Conservation (phyloP, 2,888 invertebrate species). For the Axea sp. region DNA sequence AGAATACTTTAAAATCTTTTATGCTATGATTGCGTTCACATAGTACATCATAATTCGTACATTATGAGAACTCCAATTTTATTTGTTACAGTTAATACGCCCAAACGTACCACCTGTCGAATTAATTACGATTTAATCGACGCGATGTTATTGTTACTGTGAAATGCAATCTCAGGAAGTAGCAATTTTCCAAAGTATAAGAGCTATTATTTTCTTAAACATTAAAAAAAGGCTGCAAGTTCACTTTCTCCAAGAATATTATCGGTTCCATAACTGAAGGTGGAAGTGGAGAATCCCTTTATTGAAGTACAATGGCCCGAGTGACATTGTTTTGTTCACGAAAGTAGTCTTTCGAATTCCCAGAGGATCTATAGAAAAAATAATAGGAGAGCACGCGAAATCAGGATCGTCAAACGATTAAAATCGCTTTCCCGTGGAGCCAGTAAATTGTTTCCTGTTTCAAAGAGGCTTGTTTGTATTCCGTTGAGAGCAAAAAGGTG, state of each 20-base stretch:
- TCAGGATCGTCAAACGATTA: constrained; percentile 65
- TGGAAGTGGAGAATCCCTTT: constrained; percentile 43
- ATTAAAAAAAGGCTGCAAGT: constrained; percentile 28
- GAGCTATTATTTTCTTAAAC: constrained; percentile 43
- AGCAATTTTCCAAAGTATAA: constrained; percentile 43
- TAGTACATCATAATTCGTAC: too few relatives aligned
- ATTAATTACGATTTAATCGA: constrained; percentile 47
- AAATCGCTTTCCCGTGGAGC: constrained; percentile 70
- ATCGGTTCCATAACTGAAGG: constrained; percentile 54
- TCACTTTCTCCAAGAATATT: constrained; percentile 59
- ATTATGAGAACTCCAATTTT: constrained; percentile 38
- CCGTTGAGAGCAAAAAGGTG: constrained; percentile 51
- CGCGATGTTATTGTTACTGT: constrained; percentile 41
- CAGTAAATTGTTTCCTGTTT: constrained; percentile 66
- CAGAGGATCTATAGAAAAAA: constrained; percentile 60
- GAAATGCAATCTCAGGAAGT: constrained; percentile 46
- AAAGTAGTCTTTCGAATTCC: constrained; percentile 62
- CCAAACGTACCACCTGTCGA: constrained; percentile 6
- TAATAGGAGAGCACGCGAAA: constrained; percentile 61
- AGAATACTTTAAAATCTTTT: constrained; percentile 12
- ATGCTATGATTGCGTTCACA: neutral
- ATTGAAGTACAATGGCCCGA: constrained; percentile 54
- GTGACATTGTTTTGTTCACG: constrained; percentile 63
- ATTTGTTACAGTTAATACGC: constrained; percentile 29
- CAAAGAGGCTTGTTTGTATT: constrained; percentile 57